Evolutionary conservation across 2,797 vertebrate species (phyloP).

Genomic region (Eospalax fontanierii): DNA sequence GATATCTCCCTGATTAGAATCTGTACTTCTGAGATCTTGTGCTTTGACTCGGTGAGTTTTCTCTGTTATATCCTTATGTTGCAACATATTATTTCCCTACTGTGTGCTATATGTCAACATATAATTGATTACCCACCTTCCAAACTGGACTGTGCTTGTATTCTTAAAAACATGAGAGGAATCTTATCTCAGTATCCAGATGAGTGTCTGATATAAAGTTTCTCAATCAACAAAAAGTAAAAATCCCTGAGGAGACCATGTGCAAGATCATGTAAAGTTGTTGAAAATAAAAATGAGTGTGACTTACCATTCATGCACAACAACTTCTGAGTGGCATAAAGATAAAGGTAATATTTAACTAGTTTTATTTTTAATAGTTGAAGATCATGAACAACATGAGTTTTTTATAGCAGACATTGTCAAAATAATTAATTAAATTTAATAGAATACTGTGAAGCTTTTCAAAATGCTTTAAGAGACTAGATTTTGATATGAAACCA

Average conservation of each 20-base stretch:
- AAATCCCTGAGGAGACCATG: not conserved
- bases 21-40: not conserved
- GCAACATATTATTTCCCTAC: not conserved
- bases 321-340: not conserved
- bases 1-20: not conserved
- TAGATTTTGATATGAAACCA: not conserved
- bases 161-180: too few relatives aligned
- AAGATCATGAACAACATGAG: conserved; percentile 27
- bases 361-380: not conserved
- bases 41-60: not conserved
- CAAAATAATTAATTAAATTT: conserved; percentile 2
- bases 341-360: not conserved
- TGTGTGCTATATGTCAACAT: not conserved
- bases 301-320: not conserved
- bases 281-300: not conserved
- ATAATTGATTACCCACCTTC: not conserved
- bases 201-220: not conserved
- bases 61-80: not conserved
- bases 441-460: not conserved
- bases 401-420: not conserved
- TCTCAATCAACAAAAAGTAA: conserved; percentile 23
- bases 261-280: not conserved
- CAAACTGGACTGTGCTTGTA: not conserved
- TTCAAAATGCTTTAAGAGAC: not conserved
- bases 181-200: not conserved